phyloP scores from a whole-genome alignment of 2,113 vertebrate genomes.

The Cyphomyrus plagiostoma region DNA sequence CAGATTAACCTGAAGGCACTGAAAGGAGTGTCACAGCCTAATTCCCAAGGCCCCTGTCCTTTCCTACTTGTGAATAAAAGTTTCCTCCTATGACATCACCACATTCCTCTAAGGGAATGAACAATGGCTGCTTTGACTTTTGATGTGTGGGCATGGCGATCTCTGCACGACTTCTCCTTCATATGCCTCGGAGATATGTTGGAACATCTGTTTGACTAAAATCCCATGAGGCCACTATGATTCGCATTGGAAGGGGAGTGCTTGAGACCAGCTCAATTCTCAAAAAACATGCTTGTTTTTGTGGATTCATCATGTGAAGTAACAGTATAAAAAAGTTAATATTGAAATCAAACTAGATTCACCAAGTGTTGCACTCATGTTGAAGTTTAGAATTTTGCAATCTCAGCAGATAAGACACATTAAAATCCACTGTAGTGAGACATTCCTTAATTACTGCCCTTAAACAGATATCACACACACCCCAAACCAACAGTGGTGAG shows the following conservation, averaged over 20 bases:
- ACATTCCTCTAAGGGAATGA: constrained; percentile 65
- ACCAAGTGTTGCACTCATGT: neutral
- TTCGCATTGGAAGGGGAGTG: neutral
- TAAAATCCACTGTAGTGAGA: neutral
- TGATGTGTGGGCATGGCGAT: constrained; percentile 51
- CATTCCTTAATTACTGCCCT: neutral
- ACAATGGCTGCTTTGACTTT: constrained; percentile 81
- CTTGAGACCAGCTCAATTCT: neutral
- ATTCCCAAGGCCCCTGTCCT: constrained; percentile 12
- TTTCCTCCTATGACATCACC: constrained; percentile 74
- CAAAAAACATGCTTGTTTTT: neutral
- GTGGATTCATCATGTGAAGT: neutral
- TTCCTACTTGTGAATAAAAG: constrained; percentile 51
- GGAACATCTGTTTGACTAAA: constrained; percentile 35
- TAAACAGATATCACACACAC: neutral
- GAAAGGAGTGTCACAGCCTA: neutral
- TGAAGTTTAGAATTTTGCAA: neutral
- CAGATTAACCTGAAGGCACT: constrained; percentile 13
- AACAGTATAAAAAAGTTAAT: neutral
- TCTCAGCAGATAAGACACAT: neutral
- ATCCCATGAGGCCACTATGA: constrained; percentile 26
- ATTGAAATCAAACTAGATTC: neutral
- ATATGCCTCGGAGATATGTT: constrained; percentile 34
- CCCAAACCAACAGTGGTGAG: neutral
- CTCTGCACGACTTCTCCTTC: constrained; percentile 27